Evolutionary conservation across 2,888 invertebrate genomes (phyloP), one percentile per base, ranked within the genome.

Genomic region (Omphaloscelis lunosa): DNA sequence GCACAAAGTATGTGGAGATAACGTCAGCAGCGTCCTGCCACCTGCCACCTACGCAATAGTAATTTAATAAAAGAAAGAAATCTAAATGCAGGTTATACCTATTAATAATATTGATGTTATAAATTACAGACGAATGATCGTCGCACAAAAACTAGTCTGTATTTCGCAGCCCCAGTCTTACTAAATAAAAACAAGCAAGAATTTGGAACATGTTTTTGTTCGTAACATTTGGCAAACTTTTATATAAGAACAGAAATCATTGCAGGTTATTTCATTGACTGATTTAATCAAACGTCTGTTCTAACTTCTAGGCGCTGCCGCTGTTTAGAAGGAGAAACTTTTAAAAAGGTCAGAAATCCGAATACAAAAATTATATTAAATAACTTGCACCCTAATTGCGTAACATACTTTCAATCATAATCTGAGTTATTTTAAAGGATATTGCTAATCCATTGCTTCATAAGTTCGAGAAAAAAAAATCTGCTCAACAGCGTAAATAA

Each of bases 201-300:
- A 68, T 72, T 72, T 63, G 3, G 27, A 72, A 83, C 77, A 34
- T 23, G 27, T 70, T 77, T 81, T 79, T 23, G 9, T 58, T 58
- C 77, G 59, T 66, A 82, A 73, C 41, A 59, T 34, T 68, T 83
- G 48, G 53, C 34, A 61, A 73, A 62, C 20, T n/a, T 68, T 79
- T 67, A 48, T 20, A 4, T 58, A 80, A 71, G 67, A 11, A 62
- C 70, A 11, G 70, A 80, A 69, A 80, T 80, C 51, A 29, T 74
- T 61, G 66, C 71, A 77, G 27, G 45, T 65, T 62, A 73, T 63
- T 69, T 72, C 29, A 68, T 79, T 72, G 58, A n/a, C 23, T 72
- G 53, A 39, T 83, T 78, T 39, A 39, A 67, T 71, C 17, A 34
- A 70, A 77, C 41, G 61, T 51, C 56, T 34, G 59, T 34, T 61